A percentile compares a stretch with the other conserved stretches of the same genome.
phyloP scores from a whole-genome alignment of 1,140 invertebrate species.

The Physella acuta region DNA sequence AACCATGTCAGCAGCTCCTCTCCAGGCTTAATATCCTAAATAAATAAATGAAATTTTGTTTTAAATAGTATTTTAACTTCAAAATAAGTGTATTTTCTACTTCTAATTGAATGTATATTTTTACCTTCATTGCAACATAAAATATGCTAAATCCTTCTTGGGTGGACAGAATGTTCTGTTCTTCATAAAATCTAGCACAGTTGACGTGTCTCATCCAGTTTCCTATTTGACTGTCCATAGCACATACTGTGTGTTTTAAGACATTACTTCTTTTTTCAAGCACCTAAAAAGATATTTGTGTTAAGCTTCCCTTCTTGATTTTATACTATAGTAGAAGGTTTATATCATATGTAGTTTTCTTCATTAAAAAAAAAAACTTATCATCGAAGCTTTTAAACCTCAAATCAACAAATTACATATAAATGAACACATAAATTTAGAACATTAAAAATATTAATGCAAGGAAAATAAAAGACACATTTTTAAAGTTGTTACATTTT shows the following conservation, averaged over 20 bases:
- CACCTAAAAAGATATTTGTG: conserved; percentile 31
- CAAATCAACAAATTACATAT: not conserved
- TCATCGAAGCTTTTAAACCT: not conserved
- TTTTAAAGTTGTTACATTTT: too few species aligned
- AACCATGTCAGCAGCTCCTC: conserved; percentile 58
- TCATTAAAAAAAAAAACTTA: not conserved
- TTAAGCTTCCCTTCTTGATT: not conserved
- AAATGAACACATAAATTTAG: not conserved
- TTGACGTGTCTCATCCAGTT: conserved; percentile 59
- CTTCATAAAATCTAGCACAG: conserved; percentile 54
- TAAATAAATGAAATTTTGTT: conserved; percentile 13
- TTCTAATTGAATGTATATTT: not conserved
- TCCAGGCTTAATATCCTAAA: conserved; percentile 51
- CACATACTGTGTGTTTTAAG: conserved; percentile 59
- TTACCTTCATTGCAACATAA: conserved; percentile 52
- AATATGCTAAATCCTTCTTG: conserved; percentile 51
- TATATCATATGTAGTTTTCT: not conserved
- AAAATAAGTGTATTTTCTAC: not conserved
- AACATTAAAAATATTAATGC: not conserved
- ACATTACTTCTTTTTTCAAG: conserved; percentile 37
- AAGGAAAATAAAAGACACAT: too few species aligned
- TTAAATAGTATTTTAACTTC: not conserved
- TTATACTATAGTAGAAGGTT: not conserved
- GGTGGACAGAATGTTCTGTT: conserved; percentile 55
- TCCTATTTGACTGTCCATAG: conserved; percentile 49